These are phyloP conservation scores for Papilio glaucus DNA, from an alignment of 1,140 invertebrate genomes.

Conservation along the genomic window DNA sequence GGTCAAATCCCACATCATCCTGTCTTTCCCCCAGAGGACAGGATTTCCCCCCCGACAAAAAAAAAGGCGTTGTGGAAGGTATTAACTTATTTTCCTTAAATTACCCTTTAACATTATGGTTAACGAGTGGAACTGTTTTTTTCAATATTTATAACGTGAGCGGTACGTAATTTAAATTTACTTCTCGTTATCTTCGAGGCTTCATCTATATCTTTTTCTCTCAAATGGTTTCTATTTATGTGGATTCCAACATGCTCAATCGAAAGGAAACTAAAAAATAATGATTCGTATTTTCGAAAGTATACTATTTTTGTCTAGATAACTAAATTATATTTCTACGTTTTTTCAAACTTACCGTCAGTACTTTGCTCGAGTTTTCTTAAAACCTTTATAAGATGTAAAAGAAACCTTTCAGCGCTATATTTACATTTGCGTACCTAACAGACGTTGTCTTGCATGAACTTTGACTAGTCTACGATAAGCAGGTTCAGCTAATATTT, in stretches of 20 bases:
- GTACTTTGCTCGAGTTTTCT: too few species aligned
- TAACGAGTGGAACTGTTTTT: conserved; percentile 51
- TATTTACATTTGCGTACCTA: too few species aligned
- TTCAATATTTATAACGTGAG: conserved; percentile 79
- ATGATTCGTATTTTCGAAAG: not conserved
- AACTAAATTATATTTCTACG: not conserved
- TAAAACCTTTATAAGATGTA: too few species aligned
- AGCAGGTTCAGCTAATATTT: too few species aligned
- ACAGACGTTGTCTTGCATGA: too few species aligned
- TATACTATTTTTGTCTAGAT: not conserved
- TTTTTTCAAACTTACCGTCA: too few species aligned
- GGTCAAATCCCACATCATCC: too few species aligned
- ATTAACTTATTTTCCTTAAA: not conserved
- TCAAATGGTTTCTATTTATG: conserved; percentile 58
- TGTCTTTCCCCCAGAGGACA: too few species aligned
- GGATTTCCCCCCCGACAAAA: too few species aligned
- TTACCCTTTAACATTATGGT: not conserved
- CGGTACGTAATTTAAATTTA: conserved; percentile 73
- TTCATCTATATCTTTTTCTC: conserved; percentile 65
- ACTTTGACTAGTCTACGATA: too few species aligned
- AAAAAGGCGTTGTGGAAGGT: too few species aligned
- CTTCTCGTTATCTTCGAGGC: conserved; percentile 68
- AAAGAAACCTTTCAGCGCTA: too few species aligned
- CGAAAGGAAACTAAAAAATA: conserved; percentile 44
- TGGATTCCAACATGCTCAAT: conserved; percentile 52